Evolutionary conservation across 2,113 vertebrate genomes (phyloP).

Genomic region (Antechinus flavipes): DNA sequence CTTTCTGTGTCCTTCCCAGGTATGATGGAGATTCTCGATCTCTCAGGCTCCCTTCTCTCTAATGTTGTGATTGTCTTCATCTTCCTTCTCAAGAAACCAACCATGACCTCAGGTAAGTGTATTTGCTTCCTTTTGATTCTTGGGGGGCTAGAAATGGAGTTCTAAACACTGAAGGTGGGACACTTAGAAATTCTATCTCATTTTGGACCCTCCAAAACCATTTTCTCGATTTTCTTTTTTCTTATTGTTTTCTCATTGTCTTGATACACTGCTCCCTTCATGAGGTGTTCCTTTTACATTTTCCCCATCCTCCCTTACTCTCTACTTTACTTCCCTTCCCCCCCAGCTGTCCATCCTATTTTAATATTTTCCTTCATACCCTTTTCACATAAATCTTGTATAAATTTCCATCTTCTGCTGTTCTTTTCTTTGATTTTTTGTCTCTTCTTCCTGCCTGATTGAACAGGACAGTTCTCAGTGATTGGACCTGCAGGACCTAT

Average conservation of each 20-base stretch:
- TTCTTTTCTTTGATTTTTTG: neutral
- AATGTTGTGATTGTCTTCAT: neutral
- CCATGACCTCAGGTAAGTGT: neutral
- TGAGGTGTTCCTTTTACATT: no score
- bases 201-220: neutral
- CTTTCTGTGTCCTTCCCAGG: neutral
- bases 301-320: neutral
- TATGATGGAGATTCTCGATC: neutral
- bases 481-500: neutral
- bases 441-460: neutral
- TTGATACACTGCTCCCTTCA: neutral
- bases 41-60: neutral
- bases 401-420: neutral
- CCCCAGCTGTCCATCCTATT: neutral
- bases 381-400: neutral
- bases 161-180: neutral
- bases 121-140: neutral
- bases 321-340: neutral
- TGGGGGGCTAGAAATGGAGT: neutral
- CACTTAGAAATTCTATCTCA: neutral
- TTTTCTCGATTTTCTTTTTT: neutral
- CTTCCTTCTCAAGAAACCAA: neutral
- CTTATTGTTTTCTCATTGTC: neutral
- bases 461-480: slow-evolving; percentile 29
- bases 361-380: neutral